Conservation (phyloP, 2,888 invertebrate genomes). For the Zelleria hepariella region DNA sequence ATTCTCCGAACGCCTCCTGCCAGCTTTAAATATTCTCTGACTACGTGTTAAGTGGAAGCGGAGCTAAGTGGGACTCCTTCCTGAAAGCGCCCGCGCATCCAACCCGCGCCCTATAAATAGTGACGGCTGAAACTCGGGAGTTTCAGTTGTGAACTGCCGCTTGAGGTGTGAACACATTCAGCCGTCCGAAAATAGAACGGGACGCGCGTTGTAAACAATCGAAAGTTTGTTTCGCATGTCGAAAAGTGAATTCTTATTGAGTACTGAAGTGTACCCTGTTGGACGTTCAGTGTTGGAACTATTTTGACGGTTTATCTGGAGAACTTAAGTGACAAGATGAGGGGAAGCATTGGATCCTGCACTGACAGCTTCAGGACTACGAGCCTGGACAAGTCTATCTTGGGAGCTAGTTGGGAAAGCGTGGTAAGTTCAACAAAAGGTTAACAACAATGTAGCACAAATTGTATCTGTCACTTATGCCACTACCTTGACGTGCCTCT, state of each 20-base stretch:
- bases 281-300: constrained; percentile 18
- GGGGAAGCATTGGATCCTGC: constrained; percentile 4
- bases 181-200: neutral
- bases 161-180: constrained; percentile 32
- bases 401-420: constrained; percentile 67
- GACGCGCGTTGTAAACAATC: neutral
- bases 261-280: constrained; percentile 15
- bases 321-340: neutral
- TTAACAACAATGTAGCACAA: too few relatives aligned
- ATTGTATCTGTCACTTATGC: too few relatives aligned
- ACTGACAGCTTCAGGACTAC: constrained; percentile 15
- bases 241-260: constrained; percentile 19
- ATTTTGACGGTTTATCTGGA: neutral
- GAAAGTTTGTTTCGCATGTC: constrained; percentile 7
- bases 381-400: constrained; percentile 61
- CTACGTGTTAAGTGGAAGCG: constrained; percentile 55
- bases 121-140: constrained; percentile 44
- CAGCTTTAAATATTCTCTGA: constrained; percentile 50
- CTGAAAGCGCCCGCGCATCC: constrained; percentile 49
- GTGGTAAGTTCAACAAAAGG: constrained; percentile 52
- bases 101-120: constrained; percentile 53
- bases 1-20: constrained; percentile 56
- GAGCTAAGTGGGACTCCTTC: constrained; percentile 33
- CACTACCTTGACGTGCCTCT: too few relatives aligned
- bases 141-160: constrained; percentile 57